Evolutionary conservation across 2,888 invertebrate species (phyloP), one percentile per base, ranked within the genome.

Genomic region (Drosophila monieri): DNA sequence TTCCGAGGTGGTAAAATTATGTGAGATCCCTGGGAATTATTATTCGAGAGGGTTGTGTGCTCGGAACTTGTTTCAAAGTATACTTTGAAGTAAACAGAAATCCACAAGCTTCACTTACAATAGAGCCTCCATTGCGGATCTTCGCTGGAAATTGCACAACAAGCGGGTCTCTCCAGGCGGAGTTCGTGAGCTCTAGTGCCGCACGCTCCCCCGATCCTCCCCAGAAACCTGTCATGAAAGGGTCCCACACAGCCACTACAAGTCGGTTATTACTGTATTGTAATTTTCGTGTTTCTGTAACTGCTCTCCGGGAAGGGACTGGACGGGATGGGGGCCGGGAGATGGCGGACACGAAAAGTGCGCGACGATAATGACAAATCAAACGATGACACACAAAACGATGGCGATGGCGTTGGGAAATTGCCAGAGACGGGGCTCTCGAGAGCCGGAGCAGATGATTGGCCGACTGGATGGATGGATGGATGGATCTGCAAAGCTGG

Each of bases 291-390:
- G 89, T 80, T 80, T 59, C 81, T 69, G 79, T 73, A 74, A 83
- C 60, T 72, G 68, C 71, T 70, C 32, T 37, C 56, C 37, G 52
- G 59, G 69, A 46, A 54, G 43, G 37, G 46, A 32, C 35, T 35
- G 37, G 32, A 27, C 27, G 23, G 41, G 23, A 8, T 37, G 30
- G 10, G 60, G 30, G 62, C 9, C 25, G 18, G 27, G 59, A 43
- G 51, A 56, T 47, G 27, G 58, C 56, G 69, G 60, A 73, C 86
- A 78, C 85, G 83, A 81, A 85, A 70, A 76, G 88, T 76, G 70
- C 85, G 68, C 88, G 89, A 77, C 78, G 85, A 88, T 89, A 89
- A 89, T 89, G 88, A 88, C 87, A 89, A 88, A 89, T 88, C 89
- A 89, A 88, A 89, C 88, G 89, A 88, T 88, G 88, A 88, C 89